Base-by-base conservation (phyloP, 2,888 invertebrate species). In the Pristionchus maxplancki region DNA sequence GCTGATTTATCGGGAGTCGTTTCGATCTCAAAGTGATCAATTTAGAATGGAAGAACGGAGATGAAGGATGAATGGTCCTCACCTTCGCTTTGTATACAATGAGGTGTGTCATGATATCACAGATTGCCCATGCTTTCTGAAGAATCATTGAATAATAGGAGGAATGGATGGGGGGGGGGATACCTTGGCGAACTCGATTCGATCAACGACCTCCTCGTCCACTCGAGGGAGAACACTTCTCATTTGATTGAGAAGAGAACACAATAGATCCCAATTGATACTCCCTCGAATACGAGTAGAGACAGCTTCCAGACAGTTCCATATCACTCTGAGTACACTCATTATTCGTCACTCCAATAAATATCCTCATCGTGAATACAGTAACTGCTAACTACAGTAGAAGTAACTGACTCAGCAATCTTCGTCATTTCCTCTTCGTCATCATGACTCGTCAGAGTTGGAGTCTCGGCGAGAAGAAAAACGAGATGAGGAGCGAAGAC, bases 71-170 rank as follows among this genome's bases (percentile, higher is more conserved):
- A 74, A 34, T 71, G 1, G 11, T 37, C 0, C 3, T 81, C 28
- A 81, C 81, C 81, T 81, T 81, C 28, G 81, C 81, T 31, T 81
- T 81, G 81, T 81, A 81, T 1, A 81, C 13, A 24, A 81, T 48
- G 13, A 81, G 50, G 28, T 81, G 81, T 0, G 50, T 48, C 81
- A 81, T 81, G n/a, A 81, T 50, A 17, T 92, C 91, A 34, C 89
- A 87, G 17, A 92, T 37, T 1, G 91, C 90, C 92, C 92, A 92
- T n/a, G 91, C 67, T 82, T 92, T 92, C 90, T 91, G 88, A 31
- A 89, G 37, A 87, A 28, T 2, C 24, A 44, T 50, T n/a, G 0
- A 31, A 48, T 81, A 81, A 44, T 48, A 8, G 50, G 48, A 13
- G 0, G 17, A 48, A n/a, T n/a, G n/a, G n/a, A n/a, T n/a, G n/a